Percentiles rank a stretch among this genome's conserved stretches.
These are phyloP conservation scores for Xerus rutilus DNA, from an alignment of 2,797 vertebrate genomes.

Conservation along the genomic window DNA sequence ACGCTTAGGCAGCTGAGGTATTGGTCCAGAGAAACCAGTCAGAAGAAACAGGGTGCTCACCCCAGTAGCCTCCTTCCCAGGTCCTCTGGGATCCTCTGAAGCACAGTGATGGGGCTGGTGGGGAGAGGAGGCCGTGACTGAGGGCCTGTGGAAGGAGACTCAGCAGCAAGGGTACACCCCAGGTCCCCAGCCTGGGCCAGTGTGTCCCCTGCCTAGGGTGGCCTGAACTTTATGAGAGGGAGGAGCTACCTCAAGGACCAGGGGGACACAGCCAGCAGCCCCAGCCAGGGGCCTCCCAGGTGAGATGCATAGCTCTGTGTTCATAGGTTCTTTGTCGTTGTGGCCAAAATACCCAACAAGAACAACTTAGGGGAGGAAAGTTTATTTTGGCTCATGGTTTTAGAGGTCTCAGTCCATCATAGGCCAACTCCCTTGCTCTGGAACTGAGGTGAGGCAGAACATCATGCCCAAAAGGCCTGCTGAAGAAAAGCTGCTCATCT, in stretches of 20 bases:
- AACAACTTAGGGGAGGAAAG: too few species aligned
- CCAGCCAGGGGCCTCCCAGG: background rate
- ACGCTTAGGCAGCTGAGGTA: background rate
- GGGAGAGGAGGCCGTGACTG: background rate
- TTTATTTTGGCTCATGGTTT: too few species aligned
- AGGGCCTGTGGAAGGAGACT: background rate
- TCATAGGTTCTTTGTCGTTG: too few species aligned
- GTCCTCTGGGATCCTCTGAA: background rate
- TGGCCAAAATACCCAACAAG: too few species aligned
- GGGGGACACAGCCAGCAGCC: background rate
- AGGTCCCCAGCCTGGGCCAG: background rate
- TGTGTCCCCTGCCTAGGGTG: background rate
- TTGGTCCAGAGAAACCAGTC: background rate
- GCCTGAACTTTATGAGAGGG: background rate
- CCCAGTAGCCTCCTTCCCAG: background rate
- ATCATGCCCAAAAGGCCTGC: too few species aligned
- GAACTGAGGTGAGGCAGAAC: too few species aligned
- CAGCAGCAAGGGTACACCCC: background rate
- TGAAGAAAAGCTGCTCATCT: too few species aligned
- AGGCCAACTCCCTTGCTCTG: too few species aligned
- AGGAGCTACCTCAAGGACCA: too few species aligned
- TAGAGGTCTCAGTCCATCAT: too few species aligned
- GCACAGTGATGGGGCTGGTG: background rate
- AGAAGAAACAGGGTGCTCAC: background rate
- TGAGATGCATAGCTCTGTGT: background rate